Evolutionary conservation across 2,888 invertebrate genomes (phyloP).

Genomic region (Ectropis crepuscularia): DNA sequence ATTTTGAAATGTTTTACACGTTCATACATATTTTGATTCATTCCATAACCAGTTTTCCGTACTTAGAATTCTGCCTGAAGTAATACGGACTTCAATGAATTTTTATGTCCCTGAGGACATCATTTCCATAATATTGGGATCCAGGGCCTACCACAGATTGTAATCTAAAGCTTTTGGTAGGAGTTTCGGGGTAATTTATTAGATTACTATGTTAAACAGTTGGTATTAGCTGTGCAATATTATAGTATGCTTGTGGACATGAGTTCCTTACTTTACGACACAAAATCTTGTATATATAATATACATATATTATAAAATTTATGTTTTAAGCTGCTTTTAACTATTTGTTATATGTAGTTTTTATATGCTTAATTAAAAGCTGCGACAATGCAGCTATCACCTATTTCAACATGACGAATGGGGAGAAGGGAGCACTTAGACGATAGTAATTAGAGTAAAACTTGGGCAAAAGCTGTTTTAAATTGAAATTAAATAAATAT

Average conservation of each 20-base stretch:
- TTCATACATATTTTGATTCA: constrained; percentile 9
- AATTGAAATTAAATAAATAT: too few relatives aligned
- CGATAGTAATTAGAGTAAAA: too few relatives aligned
- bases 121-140: constrained; percentile 34
- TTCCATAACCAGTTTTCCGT: constrained; percentile 12
- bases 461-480: too few relatives aligned
- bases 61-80: constrained; percentile 24
- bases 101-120: constrained; percentile 37
- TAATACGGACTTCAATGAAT: constrained; percentile 37
- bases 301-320: too few relatives aligned
- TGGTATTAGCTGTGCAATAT: constrained; percentile 4
- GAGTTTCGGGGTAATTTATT: constrained; percentile 19
- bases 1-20: not conserved
- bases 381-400: too few relatives aligned
- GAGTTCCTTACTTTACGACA: not conserved
- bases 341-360: too few relatives aligned
- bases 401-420: too few relatives aligned
- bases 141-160: constrained; percentile 14
- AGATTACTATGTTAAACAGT: constrained; percentile 17
- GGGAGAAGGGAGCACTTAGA: too few relatives aligned
- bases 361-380: too few relatives aligned
- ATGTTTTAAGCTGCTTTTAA: too few relatives aligned
- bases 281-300: too few relatives aligned
- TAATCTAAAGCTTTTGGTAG: constrained; percentile 20
- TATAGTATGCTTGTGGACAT: not conserved